Percentiles rank a stretch among this genome's conserved stretches.
Conservation (phyloP, 2,113 vertebrate genomes). For the Sorex fumeus region DNA sequence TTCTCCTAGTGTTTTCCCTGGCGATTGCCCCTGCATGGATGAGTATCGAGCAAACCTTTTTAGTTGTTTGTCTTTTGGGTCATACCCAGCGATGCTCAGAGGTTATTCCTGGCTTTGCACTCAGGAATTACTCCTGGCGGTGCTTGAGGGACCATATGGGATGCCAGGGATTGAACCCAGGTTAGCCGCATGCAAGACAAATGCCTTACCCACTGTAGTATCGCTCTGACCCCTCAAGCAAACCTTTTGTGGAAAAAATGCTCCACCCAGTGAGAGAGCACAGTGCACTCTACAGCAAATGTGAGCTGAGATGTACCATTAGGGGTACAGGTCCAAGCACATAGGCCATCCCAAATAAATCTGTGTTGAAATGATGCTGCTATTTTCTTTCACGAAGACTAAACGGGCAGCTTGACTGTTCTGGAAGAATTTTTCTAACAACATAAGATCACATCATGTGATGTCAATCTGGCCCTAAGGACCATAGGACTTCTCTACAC, state of each 20-base stretch:
- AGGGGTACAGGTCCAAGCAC: not conserved
- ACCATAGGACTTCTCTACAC: not conserved
- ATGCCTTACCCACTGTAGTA: too few relatives aligned
- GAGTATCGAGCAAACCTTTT: conserved; percentile 2
- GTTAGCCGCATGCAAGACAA: too few relatives aligned
- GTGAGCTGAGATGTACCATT: not conserved
- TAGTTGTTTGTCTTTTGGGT: too few relatives aligned
- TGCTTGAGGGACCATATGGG: too few relatives aligned
- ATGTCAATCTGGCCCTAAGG: not conserved
- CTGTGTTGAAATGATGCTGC: not conserved
- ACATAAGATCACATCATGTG: not conserved
- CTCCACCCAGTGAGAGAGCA: not conserved
- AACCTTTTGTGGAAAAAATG: too few relatives aligned
- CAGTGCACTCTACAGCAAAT: too few relatives aligned
- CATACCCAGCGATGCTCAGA: too few relatives aligned
- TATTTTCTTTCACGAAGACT: not conserved
- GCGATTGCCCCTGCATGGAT: not conserved
- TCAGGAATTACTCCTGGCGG: too few relatives aligned
- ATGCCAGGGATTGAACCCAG: too few relatives aligned
- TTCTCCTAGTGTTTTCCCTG: not conserved
- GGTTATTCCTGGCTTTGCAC: too few relatives aligned
- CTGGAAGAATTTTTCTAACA: not conserved
- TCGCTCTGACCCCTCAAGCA: too few relatives aligned
- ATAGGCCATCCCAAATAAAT: not conserved
- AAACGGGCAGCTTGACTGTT: not conserved